phyloP scores from a whole-genome alignment of 2,113 vertebrate genomes.

The Phylloscopus trochiloides region DNA sequence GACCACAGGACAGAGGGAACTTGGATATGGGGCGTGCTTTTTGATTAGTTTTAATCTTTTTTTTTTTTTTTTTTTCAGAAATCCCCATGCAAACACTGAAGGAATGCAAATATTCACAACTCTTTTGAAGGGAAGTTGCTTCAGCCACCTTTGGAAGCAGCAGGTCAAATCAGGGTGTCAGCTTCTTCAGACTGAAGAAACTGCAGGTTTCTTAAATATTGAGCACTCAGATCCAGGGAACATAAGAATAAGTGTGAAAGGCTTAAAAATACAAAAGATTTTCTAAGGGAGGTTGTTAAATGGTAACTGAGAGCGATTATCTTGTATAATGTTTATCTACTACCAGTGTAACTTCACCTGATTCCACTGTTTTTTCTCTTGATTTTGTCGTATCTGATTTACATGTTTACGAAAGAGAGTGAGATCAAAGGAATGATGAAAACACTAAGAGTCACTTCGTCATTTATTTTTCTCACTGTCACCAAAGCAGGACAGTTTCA shows the following conservation, averaged over 20 bases:
- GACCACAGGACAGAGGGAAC: background rate
- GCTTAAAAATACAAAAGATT: background rate
- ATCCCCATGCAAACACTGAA: background rate
- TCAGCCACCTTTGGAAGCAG: background rate
- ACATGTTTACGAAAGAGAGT: background rate
- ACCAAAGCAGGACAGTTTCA: conserved; percentile 42
- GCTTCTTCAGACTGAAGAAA: background rate
- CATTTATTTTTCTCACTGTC: conserved; percentile 2
- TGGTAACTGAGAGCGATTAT: background rate
- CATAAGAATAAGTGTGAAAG: background rate
- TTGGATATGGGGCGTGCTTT: background rate
- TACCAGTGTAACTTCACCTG: background rate
- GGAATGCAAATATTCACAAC: background rate
- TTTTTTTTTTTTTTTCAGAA: background rate
- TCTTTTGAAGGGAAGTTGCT: background rate
- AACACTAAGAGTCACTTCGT: background rate
- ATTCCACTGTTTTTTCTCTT: background rate
- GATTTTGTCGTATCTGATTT: background rate
- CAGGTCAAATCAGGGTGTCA: background rate
- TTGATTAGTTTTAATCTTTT: no score
- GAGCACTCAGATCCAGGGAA: background rate
- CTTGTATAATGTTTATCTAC: background rate
- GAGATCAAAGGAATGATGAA: conserved; percentile 31
- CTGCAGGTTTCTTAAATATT: background rate
- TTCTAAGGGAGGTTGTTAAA: background rate